Evolutionary conservation across 1,140 invertebrate species (phyloP), one percentile per base, ranked within the genome.

Genomic region (Magallana gigas): DNA sequence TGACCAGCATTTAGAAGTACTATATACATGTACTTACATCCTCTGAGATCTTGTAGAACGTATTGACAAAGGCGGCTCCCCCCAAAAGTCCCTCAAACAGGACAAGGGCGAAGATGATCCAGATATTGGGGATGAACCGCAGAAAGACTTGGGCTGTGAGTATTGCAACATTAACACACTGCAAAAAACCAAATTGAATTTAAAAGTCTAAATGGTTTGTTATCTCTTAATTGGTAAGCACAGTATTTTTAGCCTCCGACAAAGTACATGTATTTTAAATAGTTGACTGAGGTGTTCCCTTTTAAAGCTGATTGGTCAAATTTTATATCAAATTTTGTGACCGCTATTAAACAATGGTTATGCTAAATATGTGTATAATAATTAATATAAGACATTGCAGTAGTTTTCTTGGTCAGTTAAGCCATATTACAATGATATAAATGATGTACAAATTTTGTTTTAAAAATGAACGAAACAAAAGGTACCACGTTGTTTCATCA

Each of bases 1-100:
- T 48, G 36, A 48, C 3, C 36, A 48, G 36, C 36, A 48, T 48
- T 48, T 48, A 0, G 1, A 48, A 48, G 36, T 48, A 48, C 36
- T 48, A 48, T 48, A 48, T 48, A 89, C 89, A 92, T 92, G 36
- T 88, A 85, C 91, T 94, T 94, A 97, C 97, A 95, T 98, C 96
- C 92, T 96, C 96, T 5, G 96, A 96, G 92, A 98, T 97, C 91
- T 95, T 96, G 90, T 97, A 97, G 92, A 97, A 98, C 3, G 97
- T 98, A 92, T 98, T 98, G 4, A 98, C 97, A 94, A 98, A 98
- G 5, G 97, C 96, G 18, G 96, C 96, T 23, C 98, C 98, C 76
- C 97, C 95, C 36, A 98, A 93, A 1, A 98, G 94, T n/a, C 97
- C 97, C 95, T 98, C 97, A 96, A 96, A 97, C 9, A 98, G 91